These are phyloP conservation scores for Elanoides forficatus DNA, from an alignment of 2,113 vertebrate genomes.

Conservation along the genomic window DNA sequence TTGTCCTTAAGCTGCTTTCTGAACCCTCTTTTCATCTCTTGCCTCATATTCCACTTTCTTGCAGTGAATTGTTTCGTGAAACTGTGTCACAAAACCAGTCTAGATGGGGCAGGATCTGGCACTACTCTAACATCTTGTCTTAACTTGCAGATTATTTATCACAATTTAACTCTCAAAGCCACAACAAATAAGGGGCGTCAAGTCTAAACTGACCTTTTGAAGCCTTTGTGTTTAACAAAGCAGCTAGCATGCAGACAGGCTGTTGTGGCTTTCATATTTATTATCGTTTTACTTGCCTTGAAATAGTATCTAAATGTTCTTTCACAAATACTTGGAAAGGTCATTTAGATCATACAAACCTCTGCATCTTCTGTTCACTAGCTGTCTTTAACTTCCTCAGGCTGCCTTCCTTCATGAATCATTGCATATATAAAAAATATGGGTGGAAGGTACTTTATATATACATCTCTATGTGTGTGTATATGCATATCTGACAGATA, in stretches of 20 bases:
- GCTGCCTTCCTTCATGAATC: neutral
- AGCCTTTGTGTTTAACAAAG: neutral
- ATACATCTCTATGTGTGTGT: accelerated
- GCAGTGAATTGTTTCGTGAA: neutral
- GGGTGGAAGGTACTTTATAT: neutral
- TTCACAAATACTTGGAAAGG: neutral
- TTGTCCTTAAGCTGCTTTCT: neutral
- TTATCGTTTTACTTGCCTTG: neutral
- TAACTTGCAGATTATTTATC: neutral
- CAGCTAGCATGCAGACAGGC: neutral
- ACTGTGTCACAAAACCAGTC: neutral
- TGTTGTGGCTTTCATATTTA: neutral
- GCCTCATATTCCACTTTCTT: neutral
- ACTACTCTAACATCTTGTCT: neutral
- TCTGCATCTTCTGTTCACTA: neutral
- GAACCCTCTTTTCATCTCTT: neutral
- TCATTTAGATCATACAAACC: neutral
- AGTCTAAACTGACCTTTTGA: neutral
- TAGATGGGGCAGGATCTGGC: neutral
- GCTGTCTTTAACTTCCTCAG: neutral
- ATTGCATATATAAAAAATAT: neutral
- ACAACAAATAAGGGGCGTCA: neutral
- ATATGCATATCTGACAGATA: neutral
- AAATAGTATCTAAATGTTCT: neutral
- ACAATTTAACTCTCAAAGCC: neutral